Evolutionary conservation across 2,888 invertebrate genomes (phyloP), one percentile per base, ranked within the genome.

Genomic region (Frankliniella intonsa): DNA sequence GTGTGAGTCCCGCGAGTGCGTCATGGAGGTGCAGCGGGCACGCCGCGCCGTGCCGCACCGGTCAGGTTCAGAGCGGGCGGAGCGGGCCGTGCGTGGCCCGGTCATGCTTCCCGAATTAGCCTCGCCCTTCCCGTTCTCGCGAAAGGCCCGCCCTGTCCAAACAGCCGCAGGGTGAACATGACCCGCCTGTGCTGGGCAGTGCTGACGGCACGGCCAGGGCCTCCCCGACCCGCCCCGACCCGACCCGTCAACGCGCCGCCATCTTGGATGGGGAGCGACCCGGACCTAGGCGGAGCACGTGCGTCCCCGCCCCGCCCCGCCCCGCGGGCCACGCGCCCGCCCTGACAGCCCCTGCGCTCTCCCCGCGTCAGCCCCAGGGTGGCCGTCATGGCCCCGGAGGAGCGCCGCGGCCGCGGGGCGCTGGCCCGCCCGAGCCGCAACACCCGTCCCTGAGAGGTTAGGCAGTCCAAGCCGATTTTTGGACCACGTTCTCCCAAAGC

Each of bases 271-370:
- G 12, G 25, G 25, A 10, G 25, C 22, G 25, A 76, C 69, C 69
- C 69, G 69, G 69, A 76, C 69, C 69, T 76, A 76, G 25, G 69
- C 69, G 12, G 69, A 25, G 25, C 69, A 76, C 25, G 69, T 62
- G 69, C 25, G 25, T 10, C 69, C 69, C 14, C 55, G 55, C 19
- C 38, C 38, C 38, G 38, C n/a, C n/a, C n/a, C n/a, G n/a, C n/a
- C n/a, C n/a, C 38, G 38, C 5, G 38, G 38, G 38, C 38, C 38
- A 38, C 62, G 62, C 62, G 62, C 7, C 38, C 38, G 55, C 55
- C 55, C 55, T 55, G 17, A 22, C 69, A 22, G 11, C 25, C 25
- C 65, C 12, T 76, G 22, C 25, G 55, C 55, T 12, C 0, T 0
- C 55, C 11, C 55, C 14, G 5, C 14, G 55, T 14, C 55, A 55